phyloP scores from a whole-genome alignment of 2,113 vertebrate genomes.

The Gymnorhina tibicen region DNA sequence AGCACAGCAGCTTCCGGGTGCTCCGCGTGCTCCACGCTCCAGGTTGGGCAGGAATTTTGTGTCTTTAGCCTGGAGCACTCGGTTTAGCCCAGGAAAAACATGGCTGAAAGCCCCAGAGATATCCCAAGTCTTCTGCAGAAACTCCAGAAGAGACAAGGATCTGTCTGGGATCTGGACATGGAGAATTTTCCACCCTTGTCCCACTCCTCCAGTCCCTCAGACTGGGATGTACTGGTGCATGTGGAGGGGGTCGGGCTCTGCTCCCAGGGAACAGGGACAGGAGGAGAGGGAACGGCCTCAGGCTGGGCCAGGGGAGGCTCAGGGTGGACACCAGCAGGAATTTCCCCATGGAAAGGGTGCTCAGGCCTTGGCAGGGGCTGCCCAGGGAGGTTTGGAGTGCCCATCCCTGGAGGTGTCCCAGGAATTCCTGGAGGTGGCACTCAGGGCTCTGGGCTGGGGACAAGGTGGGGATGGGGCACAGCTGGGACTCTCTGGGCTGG shows the following conservation, averaged over 20 bases:
- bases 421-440: neutral
- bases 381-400: neutral
- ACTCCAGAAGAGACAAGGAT: neutral
- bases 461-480: accelerated
- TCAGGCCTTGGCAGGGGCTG: neutral
- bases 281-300: neutral
- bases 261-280: neutral
- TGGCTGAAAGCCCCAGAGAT: neutral
- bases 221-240: neutral
- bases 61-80: neutral
- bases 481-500: accelerated
- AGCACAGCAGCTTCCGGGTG: neutral
- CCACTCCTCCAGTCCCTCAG: neutral
- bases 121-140: neutral
- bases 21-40: neutral
- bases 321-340: neutral
- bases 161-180: neutral
- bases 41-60: neutral
- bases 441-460: neutral
- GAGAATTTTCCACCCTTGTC: neutral
- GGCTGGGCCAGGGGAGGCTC: neutral
- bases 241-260: neutral
- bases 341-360: neutral
- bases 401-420: neutral
- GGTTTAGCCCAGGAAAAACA: neutral